phyloP scores from a whole-genome alignment of 2,113 vertebrate species.

The Tychaedon coryphoeus region DNA sequence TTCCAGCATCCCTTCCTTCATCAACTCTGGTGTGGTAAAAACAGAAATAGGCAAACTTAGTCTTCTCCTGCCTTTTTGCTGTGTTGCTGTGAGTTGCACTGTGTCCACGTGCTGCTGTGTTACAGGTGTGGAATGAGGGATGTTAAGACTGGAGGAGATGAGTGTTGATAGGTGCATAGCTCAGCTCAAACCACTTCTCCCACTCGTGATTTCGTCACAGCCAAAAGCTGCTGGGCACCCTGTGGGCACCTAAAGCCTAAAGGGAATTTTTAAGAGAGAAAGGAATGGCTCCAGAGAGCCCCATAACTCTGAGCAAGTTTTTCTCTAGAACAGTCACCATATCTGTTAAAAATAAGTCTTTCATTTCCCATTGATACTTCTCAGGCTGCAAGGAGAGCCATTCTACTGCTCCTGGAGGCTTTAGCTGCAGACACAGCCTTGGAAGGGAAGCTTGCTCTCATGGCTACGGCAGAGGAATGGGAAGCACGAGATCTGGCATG shows the following conservation, averaged over 20 bases:
- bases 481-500: constrained; percentile 62
- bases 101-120: not conserved
- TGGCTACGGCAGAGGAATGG: constrained; percentile 44
- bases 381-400: not conserved
- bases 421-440: constrained; percentile 45
- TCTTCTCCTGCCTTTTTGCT: not conserved
- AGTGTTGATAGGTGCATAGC: not conserved
- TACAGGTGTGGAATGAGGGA: not conserved
- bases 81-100: not conserved
- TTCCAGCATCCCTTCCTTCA: not conserved
- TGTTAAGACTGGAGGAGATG: not conserved
- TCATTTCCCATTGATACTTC: not conserved
- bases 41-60: not conserved
- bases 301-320: not conserved
- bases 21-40: not conserved
- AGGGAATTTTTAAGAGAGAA: not conserved
- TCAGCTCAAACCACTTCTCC: not conserved
- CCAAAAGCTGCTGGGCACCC: not conserved
- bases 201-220: not conserved
- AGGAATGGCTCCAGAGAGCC: not conserved
- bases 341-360: not conserved
- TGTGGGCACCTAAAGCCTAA: not conserved
- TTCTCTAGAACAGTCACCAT: not conserved
- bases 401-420: constrained; percentile 32
- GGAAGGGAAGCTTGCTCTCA: constrained; percentile 53